These are phyloP conservation scores for Cichladusa arquata DNA, from an alignment of 2,113 vertebrate species.

Conservation along the genomic window DNA sequence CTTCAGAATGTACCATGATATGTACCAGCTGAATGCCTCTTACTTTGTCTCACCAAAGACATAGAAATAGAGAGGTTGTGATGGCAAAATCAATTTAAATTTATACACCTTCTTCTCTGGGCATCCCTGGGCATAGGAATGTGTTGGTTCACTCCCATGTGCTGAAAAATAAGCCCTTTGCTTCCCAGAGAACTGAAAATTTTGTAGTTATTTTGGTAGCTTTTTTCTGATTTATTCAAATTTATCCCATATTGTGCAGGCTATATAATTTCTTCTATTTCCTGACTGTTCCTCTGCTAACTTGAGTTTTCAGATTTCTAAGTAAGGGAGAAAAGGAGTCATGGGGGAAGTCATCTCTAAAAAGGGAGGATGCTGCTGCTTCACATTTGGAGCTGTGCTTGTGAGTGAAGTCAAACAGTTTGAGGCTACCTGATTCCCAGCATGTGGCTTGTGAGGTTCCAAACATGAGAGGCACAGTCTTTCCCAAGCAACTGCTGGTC, in stretches of 20 bases:
- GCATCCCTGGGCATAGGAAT: background rate
- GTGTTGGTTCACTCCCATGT: background rate
- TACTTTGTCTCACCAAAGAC: background rate
- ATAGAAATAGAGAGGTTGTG: background rate
- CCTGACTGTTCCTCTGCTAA: background rate
- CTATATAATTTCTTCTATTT: background rate
- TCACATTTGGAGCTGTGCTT: background rate
- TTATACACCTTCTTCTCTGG: background rate
- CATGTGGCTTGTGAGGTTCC: background rate
- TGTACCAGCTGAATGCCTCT: background rate
- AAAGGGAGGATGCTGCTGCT: background rate
- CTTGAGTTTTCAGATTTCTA: background rate
- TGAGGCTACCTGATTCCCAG: slow-evolving; percentile 14
- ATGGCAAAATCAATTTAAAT: background rate
- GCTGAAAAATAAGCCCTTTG: background rate
- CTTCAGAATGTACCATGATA: background rate
- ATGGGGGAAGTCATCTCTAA: background rate
- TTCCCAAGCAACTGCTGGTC: background rate
- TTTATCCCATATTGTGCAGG: background rate
- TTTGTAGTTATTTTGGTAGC: background rate
- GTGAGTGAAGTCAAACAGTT: background rate
- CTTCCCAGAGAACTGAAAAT: background rate
- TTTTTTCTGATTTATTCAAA: background rate
- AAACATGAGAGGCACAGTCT: background rate
- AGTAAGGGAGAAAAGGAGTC: background rate